phyloP scores from a whole-genome alignment of 2,797 vertebrate species.

The Gymnoscopelus microlampas region DNA sequence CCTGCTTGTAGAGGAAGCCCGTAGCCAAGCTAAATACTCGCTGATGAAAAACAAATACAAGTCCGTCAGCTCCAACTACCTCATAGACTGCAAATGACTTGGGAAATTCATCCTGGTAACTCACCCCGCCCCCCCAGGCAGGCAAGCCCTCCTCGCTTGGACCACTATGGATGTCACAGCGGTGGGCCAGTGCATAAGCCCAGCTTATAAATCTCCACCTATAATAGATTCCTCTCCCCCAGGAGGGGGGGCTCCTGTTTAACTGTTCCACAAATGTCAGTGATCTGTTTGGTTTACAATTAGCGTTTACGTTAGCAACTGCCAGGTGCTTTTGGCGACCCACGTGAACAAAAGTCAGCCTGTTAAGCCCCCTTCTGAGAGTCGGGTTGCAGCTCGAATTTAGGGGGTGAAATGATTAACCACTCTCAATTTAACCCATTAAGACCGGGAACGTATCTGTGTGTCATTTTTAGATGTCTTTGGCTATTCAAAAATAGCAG shows the following conservation, averaged over 20 bases:
- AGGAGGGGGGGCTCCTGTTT: constrained; percentile 37
- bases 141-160: background rate
- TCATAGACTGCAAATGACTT: constrained; percentile 44
- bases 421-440: no score
- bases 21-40: constrained; percentile 65
- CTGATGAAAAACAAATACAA: constrained; percentile 69
- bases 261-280: constrained; percentile 56
- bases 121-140: constrained; percentile 24
- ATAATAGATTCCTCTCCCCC: constrained; percentile 31
- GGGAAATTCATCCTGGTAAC: constrained; percentile 46
- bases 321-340: constrained; percentile 42
- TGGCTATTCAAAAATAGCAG: no score
- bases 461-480: no score
- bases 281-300: constrained; percentile 58
- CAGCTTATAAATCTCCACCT: constrained; percentile 25
- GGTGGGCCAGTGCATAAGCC: constrained; percentile 30
- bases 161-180: constrained; percentile 44
- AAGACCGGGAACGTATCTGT: no score
- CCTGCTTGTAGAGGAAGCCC: constrained; percentile 24
- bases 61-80: constrained; percentile 41
- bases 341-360: constrained; percentile 31
- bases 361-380: background rate
- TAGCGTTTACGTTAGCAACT: constrained; percentile 49
- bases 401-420: no score
- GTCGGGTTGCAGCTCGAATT: no score